These are phyloP conservation scores for Yoshiicerus persimilis DNA, from an alignment of 1,140 invertebrate species.

Conservation along the genomic window DNA sequence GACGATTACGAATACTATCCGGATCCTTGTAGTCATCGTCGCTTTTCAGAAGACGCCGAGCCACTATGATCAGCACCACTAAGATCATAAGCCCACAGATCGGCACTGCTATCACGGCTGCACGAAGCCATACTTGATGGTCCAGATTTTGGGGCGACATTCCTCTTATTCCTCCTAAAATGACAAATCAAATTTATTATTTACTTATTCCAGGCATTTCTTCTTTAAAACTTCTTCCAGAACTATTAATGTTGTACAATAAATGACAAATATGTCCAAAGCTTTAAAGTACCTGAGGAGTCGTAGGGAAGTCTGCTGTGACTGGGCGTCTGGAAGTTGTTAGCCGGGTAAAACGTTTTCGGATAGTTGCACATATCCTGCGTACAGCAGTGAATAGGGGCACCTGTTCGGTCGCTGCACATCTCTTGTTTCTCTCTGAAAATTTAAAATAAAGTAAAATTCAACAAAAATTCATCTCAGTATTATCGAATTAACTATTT, in stretches of 20 bases:
- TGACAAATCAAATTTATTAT: background rate
- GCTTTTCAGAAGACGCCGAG: constrained; percentile 32
- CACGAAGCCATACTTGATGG: constrained; percentile 44
- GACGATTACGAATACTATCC: background rate
- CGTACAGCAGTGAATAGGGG: constrained; percentile 36
- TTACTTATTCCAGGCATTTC: too few relatives aligned
- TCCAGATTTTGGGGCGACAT: constrained; percentile 33
- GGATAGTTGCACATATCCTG: constrained; percentile 47
- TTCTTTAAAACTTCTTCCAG: too few relatives aligned
- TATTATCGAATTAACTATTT: too few relatives aligned
- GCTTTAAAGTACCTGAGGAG: constrained; percentile 15
- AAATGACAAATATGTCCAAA: background rate
- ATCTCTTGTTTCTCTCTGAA: constrained; percentile 38
- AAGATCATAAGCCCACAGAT: constrained; percentile 46
- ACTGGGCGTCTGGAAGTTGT: constrained; percentile 3
- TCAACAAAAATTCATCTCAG: background rate
- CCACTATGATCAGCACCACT: constrained; percentile 40
- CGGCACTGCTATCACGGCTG: constrained; percentile 44
- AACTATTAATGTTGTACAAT: background rate
- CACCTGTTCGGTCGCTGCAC: constrained; percentile 30
- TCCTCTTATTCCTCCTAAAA: constrained; percentile 19
- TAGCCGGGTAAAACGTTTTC: constrained; percentile 43
- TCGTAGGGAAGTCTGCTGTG: constrained; percentile 33
- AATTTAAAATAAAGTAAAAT: background rate
- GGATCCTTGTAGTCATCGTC: constrained; percentile 42